Evolutionary conservation across 1,140 invertebrate genomes (phyloP).

Genomic region (Tetramorium alpestre): DNA sequence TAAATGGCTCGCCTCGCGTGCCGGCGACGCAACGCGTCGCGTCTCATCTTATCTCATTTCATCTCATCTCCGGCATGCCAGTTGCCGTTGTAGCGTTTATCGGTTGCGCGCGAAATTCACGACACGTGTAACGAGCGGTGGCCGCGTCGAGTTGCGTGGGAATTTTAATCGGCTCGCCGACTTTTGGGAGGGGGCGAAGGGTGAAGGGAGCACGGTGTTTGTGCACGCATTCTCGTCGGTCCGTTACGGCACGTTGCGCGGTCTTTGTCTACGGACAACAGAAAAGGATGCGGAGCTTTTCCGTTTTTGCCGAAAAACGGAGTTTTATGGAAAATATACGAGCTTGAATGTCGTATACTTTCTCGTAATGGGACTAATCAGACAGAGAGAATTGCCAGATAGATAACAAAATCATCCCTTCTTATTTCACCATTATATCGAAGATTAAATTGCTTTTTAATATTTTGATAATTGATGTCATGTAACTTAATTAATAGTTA

Average conservation of each 20-base stretch:
- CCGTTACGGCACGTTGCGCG: background rate
- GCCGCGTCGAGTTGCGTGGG: background rate
- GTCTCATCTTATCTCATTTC: too few relatives aligned
- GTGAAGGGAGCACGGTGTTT: background rate
- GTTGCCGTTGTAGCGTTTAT: background rate
- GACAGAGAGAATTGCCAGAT: background rate
- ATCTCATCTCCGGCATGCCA: too few relatives aligned
- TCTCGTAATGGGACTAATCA: background rate
- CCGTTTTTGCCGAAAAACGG: background rate
- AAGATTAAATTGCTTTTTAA: background rate
- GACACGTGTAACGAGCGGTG: background rate
- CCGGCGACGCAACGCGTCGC: slow-evolving; percentile 6
- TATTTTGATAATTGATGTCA: background rate
- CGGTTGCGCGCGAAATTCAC: slow-evolving; percentile 32
- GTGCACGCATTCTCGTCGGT: background rate
- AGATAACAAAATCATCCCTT: background rate
- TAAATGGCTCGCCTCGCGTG: slow-evolving; percentile 69
- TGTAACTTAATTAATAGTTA: background rate
- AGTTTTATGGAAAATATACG: background rate
- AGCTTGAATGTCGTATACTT: background rate
- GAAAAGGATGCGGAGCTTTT: background rate
- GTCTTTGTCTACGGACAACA: slow-evolving; percentile 36
- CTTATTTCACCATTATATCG: too few relatives aligned
- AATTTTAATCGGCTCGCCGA: background rate
- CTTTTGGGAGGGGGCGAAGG: too few relatives aligned